phyloP scores from a whole-genome alignment of 2,113 vertebrate species.

The Percopsis transmontana region DNA sequence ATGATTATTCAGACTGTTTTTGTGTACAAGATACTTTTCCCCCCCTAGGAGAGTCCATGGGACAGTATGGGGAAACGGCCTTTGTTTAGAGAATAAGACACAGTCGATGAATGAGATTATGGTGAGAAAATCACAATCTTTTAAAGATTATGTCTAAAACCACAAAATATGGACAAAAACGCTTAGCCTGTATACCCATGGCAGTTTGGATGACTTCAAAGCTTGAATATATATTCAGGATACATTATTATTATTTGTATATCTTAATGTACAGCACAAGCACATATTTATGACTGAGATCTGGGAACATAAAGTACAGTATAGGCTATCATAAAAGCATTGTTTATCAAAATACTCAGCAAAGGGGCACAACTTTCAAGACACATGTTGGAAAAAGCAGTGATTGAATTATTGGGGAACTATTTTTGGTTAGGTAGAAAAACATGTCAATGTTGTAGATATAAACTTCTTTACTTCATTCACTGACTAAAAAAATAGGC shows the following conservation, averaged over 20 bases:
- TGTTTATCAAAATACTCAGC: too few relatives aligned
- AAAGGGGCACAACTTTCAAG: neutral
- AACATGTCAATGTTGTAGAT: too few relatives aligned
- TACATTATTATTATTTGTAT: slow-evolving; percentile 8
- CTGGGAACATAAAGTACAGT: too few relatives aligned
- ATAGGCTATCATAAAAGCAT: too few relatives aligned
- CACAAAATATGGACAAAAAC: neutral
- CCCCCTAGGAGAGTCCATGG: neutral
- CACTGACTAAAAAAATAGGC: slow-evolving; percentile 17
- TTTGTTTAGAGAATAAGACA: neutral
- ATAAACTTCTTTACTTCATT: slow-evolving; percentile 9
- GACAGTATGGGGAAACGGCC: neutral
- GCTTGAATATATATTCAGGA: neutral
- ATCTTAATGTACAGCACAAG: slow-evolving; percentile 5
- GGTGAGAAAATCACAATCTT: slow-evolving; percentile 5
- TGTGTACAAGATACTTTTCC: slow-evolving; percentile 12
- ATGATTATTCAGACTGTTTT: slow-evolving; percentile 19
- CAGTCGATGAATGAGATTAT: neutral
- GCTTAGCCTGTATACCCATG: neutral
- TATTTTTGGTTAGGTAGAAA: too few relatives aligned
- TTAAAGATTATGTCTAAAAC: slow-evolving; percentile 7
- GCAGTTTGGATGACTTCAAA: neutral
- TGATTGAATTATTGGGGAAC: too few relatives aligned
- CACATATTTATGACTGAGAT: too few relatives aligned
- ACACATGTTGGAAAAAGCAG: too few relatives aligned